Base-by-base conservation (phyloP, 53 echinoderm and acorn worm species). In the Echinometra lucunter region DNA sequence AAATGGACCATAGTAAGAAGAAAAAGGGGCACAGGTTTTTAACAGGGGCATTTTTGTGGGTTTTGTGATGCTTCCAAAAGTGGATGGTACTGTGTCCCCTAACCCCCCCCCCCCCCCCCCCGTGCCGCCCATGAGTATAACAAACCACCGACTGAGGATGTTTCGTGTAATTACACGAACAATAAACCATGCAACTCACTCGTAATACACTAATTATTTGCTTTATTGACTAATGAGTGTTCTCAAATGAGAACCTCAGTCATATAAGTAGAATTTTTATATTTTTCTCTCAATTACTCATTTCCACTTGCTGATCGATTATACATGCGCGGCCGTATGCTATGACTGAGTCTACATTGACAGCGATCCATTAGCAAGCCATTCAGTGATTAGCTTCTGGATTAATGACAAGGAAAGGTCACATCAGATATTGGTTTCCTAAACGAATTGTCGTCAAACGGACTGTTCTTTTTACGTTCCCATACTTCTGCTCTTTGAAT, bases 371-470 rank as follows among this genome's bases (percentile, higher is more conserved):
- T 78, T 78, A 78, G 78, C 18, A 1, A 78, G 19, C 78, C 78
- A 78, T 78, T 78, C 78, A 78, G 78, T 78, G 78, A 78, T 78
- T 78, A 78, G 19, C 35, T 78, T 78, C 78, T 78, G 19, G 78
- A 78, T 78, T 78, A 78, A 78, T 78, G 40, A 72, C 72, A 12
- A 72, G 34, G 72, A 78, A 78, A 78, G 78, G 38, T 78, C 78
- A 78, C 37, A 78, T 42, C 42, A 42, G 18, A 21, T 78, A 78
- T 78, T 78, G 78, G 78, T 42, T 78, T 78, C 78, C 78, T 78
- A 78, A 38, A 38, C 7, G 78, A 78, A 78, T 78, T 78, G 42
- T 78, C 78, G 38, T 78, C 78, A 78, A 78, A 19, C 78, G 42
- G 38, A 35, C 18, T 19, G 12, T 78, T 40, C 23, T 40, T 42